Conservation (phyloP, 2,113 vertebrate species). For the Solea solea region DNA sequence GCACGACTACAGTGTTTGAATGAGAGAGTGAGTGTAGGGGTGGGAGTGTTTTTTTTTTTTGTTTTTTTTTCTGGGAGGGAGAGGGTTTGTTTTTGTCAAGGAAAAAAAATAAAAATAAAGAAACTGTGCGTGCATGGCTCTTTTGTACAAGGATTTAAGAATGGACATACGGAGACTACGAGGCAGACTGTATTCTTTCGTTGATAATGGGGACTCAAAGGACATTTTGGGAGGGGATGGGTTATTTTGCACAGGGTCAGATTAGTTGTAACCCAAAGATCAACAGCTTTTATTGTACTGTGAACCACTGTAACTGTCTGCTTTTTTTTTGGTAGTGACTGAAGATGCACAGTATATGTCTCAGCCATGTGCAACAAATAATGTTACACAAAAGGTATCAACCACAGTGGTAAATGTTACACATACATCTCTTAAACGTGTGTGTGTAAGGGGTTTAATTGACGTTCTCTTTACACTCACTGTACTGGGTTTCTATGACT, state of each 20-base stretch:
- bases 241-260: constrained; percentile 58
- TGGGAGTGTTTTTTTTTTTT: constrained; percentile 26
- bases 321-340: constrained; percentile 10
- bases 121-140: constrained; percentile 39
- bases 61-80: constrained; percentile 21
- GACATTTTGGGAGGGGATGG: constrained; percentile 49
- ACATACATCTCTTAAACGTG: constrained; percentile 1
- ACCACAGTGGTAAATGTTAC: constrained; percentile 19
- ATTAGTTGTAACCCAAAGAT: constrained; percentile 40
- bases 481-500: constrained; percentile 23
- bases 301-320: constrained; percentile 45
- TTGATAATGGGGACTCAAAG: constrained; percentile 59
- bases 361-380: constrained; percentile 22
- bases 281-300: constrained; percentile 24
- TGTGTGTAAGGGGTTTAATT: constrained; percentile 34
- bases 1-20: constrained; percentile 54
- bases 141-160: constrained; percentile 63
- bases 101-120: constrained; percentile 54
- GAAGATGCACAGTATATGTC: constrained; percentile 14
- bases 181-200: constrained; percentile 58
- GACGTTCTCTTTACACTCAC: constrained; percentile 39
- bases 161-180: constrained; percentile 61
- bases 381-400: constrained; percentile 14
- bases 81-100: constrained; percentile 58
- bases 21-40: constrained; percentile 5